Conservation (phyloP, 2,888 invertebrate genomes). For the Euzophera pinguis region DNA sequence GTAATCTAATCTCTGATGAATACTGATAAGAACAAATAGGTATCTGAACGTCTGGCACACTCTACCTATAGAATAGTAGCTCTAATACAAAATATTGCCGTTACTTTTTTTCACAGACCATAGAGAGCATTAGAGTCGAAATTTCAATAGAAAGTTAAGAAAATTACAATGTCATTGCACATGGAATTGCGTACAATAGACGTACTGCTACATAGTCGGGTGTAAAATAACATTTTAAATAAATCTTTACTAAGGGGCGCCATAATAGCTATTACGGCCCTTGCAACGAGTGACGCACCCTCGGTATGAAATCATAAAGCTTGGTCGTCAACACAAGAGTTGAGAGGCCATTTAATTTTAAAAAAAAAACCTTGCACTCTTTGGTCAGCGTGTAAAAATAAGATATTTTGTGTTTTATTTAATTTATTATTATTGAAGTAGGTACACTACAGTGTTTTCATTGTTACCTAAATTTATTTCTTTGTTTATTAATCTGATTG, state of each 20-base stretch:
- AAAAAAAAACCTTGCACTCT: too few species aligned
- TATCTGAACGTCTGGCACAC: too few species aligned
- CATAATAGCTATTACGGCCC: constrained; percentile 70
- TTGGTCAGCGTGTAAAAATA: too few species aligned
- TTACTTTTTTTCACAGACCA: constrained; percentile 25
- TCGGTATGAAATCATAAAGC: constrained; percentile 57
- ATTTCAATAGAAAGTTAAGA: constrained; percentile 36
- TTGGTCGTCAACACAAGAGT: constrained; percentile 35
- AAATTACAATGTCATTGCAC: constrained; percentile 58
- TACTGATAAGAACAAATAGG: too few species aligned
- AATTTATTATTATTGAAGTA: too few species aligned
- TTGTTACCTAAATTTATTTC: too few species aligned
- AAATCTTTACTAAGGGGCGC: constrained; percentile 72
- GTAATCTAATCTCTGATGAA: too few species aligned
- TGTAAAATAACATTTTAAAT: constrained; percentile 80
- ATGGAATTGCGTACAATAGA: constrained; percentile 58
- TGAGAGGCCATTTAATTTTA: constrained; percentile 31
- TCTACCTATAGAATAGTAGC: background rate
- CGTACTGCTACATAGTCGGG: constrained; percentile 50
- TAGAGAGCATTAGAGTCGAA: constrained; percentile 36
- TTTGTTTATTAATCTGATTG: too few species aligned
- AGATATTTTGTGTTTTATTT: too few species aligned
- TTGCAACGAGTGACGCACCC: constrained; percentile 64
- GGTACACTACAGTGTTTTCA: too few species aligned
- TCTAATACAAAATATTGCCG: constrained; percentile 20